phyloP scores from a whole-genome alignment of 2,797 vertebrate species.

The Heteromormyrus szaboi region DNA sequence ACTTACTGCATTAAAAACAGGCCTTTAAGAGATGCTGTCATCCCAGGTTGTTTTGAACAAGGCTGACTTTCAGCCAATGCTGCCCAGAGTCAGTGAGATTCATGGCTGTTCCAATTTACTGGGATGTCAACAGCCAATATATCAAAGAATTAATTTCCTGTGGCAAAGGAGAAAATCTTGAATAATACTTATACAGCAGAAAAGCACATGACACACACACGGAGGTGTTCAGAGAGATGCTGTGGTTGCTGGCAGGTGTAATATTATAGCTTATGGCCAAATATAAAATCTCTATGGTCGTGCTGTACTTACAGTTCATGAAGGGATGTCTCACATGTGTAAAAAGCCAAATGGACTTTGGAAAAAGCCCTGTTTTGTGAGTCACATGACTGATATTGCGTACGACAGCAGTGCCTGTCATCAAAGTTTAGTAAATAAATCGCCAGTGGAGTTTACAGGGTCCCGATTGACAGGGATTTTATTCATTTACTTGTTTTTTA shows the following conservation, averaged over 20 bases:
- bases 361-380: background rate
- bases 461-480: background rate
- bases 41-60: background rate
- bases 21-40: background rate
- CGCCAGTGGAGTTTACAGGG: background rate
- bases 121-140: constrained; percentile 12
- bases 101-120: constrained; percentile 12
- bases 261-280: background rate
- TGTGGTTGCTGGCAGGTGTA: constrained; percentile 1
- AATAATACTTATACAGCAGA: constrained; percentile 12
- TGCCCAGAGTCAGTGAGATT: background rate
- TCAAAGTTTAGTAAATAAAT: background rate
- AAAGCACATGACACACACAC: constrained; percentile 1
- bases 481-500: background rate
- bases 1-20: background rate
- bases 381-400: background rate
- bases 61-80: background rate
- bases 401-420: background rate
- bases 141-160: constrained; percentile 19
- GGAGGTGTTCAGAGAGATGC: background rate
- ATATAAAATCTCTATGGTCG: background rate
- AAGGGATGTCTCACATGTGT: background rate
- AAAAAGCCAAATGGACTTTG: background rate
- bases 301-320: background rate
- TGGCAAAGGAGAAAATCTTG: constrained; percentile 12